Base-by-base conservation (phyloP, 1,140 invertebrate genomes). In the Drosophila novamexicana region DNA sequence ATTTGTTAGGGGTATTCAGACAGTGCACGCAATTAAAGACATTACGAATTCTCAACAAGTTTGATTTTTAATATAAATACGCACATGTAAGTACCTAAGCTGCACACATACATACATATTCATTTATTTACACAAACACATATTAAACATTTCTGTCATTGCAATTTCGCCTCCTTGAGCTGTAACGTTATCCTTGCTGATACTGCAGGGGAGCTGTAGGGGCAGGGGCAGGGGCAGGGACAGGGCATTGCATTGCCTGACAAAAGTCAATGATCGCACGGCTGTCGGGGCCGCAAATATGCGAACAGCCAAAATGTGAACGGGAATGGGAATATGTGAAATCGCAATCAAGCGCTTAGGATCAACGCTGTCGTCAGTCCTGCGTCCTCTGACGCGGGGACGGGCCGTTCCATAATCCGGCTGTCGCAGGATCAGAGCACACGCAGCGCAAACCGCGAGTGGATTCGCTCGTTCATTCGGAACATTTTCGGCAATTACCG, bases 401-500 rank as follows among this genome's bases (percentile, higher is more conserved):
- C 62, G 42, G 18, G 37, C 37, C 54, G 65, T 59, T 22, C 44
- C 63, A 77, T 88, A 88, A 88, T 86, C 83, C 83, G 76, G 68
- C 79, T 82, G 83, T 77, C 53, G 79, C 76, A 50, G 83, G 79
- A 86, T 88, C 76, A 88, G 83, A 80, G 58, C 81, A 88, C 76
- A 70, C 53, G 32, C 63, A 59, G 54, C 42, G 34, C 44, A 36
- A 14, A 16, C 44, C 40, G 59, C 32, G 36, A 50, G 66, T 63
- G 82, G 83, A 88, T 86, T 86, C 83, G 84, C 72, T 88, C 84
- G 69, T 80, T 82, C 82, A 69, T 10, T 79, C 45, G 83, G 62
- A 88, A 88, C 79, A 88, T 89, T 88, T 88, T 88, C 84, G 84
- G 83, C 84, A 88, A 88, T 88, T 88, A 88, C 84, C 83, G 47